Conservation (phyloP, 2,888 invertebrate species). For the Phengaris alcon region DNA sequence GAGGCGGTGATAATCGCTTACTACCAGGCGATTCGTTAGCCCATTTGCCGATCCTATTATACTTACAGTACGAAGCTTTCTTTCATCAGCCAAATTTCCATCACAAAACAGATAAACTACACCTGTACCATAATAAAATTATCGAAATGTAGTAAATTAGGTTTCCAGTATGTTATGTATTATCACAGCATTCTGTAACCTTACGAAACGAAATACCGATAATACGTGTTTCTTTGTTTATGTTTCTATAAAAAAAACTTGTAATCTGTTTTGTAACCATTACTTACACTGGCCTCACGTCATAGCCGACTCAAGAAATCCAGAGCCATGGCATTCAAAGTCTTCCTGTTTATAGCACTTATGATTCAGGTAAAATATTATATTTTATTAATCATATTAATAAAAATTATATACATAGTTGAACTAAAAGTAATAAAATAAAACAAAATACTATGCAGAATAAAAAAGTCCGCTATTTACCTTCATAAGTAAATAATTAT, state of each 20-base stretch:
- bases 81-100: neutral
- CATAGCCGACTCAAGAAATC: neutral
- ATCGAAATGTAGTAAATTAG: neutral
- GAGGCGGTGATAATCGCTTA: no score
- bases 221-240: slow-evolving; percentile 10
- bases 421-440: no score
- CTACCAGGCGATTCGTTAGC: no score
- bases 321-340: slow-evolving; percentile 1
- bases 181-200: neutral
- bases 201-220: neutral
- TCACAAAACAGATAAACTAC: neutral
- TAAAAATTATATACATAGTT: no score
- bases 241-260: slow-evolving; percentile 6
- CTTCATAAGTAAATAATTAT: no score
- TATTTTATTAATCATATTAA: no score
- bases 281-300: neutral
- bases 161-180: neutral
- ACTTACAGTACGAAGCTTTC: no score
- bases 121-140: neutral
- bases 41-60: no score
- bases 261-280: neutral
- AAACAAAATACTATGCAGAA: no score
- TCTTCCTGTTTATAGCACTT: neutral
- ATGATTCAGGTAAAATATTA: neutral
- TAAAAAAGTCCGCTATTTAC: no score